Evolutionary conservation across 2,113 vertebrate species (phyloP).

Genomic region (Prochilodus magdalenae): DNA sequence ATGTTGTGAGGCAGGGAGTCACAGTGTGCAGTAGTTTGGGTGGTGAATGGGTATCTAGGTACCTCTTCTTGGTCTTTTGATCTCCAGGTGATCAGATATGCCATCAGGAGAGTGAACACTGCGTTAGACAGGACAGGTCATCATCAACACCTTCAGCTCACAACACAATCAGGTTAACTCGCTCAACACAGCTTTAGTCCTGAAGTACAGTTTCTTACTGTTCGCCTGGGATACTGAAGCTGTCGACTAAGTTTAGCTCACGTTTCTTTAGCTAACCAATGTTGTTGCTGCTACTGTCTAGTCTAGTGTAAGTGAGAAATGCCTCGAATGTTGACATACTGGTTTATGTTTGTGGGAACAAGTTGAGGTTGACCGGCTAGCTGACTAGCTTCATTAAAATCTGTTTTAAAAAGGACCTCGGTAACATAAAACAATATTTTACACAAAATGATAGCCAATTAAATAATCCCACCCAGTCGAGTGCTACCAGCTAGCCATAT

Average conservation of each 20-base stretch:
- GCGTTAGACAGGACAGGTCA: conserved; percentile 25
- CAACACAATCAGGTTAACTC: neutral
- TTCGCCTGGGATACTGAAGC: too few species aligned
- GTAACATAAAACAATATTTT: too few species aligned
- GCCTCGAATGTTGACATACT: neutral
- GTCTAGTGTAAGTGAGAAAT: neutral
- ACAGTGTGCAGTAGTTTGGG: too few species aligned
- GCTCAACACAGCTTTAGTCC: neutral
- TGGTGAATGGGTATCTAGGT: conserved; percentile 16
- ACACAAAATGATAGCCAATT: neutral
- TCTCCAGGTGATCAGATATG: conserved; percentile 63
- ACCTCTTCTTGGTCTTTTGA: conserved; percentile 76
- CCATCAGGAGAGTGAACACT: conserved; percentile 73
- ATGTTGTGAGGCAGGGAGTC: too few species aligned
- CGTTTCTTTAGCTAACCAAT: neutral
- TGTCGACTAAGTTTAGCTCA: too few species aligned
- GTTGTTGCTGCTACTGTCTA: neutral
- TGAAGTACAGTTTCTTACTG: too few species aligned
- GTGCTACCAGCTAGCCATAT: neutral
- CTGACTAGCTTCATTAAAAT: neutral
- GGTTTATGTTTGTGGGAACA: neutral
- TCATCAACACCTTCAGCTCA: neutral
- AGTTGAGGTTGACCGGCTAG: neutral
- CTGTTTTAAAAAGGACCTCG: neutral
- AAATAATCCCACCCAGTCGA: neutral